Percentiles rank a stretch among this genome's conserved stretches.
These are phyloP conservation scores for Sminthopsis crassicaudata DNA, from an alignment of 2,113 vertebrate genomes.

Conservation along the genomic window DNA sequence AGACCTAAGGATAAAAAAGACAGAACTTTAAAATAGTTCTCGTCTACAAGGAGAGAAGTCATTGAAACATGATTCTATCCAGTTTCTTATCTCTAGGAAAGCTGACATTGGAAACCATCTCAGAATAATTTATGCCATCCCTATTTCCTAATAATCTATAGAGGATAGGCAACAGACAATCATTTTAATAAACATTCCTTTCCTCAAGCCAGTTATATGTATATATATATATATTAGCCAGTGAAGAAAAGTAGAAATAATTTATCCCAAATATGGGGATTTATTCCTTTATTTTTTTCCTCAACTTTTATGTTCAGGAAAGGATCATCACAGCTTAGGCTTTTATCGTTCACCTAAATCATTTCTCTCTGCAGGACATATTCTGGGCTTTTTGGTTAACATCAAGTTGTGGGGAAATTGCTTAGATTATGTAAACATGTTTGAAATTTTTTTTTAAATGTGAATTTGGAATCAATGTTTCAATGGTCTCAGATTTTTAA, in stretches of 20 bases:
- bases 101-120: neutral
- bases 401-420: neutral
- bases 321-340: neutral
- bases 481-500: neutral
- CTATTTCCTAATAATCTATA: neutral
- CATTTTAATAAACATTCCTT: neutral
- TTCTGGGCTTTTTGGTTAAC: neutral
- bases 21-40: neutral
- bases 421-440: neutral
- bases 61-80: neutral
- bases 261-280: neutral
- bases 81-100: neutral
- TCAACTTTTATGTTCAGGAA: neutral
- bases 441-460: neutral
- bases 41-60: neutral
- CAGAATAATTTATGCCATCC: neutral
- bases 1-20: neutral
- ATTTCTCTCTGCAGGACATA: neutral
- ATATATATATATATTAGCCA: neutral
- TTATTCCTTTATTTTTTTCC: neutral
- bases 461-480: neutral
- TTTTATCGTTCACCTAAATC: neutral
- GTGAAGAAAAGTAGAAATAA: neutral
- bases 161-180: neutral
- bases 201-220: neutral